Conservation (phyloP, 2,113 vertebrate species). For the Pelmatolapia mariae region DNA sequence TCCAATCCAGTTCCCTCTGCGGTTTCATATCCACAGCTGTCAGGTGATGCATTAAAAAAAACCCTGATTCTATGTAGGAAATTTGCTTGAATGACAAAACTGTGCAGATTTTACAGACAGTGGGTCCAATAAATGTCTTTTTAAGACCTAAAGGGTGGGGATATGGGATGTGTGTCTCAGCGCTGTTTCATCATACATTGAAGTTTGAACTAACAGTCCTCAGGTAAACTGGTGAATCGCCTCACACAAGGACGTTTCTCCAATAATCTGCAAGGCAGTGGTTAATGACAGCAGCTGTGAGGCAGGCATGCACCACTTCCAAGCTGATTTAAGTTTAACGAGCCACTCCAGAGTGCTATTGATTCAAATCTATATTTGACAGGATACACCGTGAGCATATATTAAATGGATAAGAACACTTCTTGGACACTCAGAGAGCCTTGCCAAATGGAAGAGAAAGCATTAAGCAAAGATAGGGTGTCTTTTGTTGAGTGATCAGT, state of each 20-base stretch:
- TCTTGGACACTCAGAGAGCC: conserved; percentile 58
- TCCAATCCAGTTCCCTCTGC: neutral
- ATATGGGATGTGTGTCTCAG: neutral
- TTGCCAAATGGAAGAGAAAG: conserved; percentile 47
- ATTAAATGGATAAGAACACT: conserved; percentile 77
- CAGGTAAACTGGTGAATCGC: conserved; percentile 57
- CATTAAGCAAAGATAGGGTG: conserved; percentile 38
- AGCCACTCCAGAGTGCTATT: conserved; percentile 78
- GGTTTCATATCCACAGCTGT: neutral
- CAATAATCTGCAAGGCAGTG: conserved; percentile 73
- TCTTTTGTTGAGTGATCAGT: conserved; percentile 54
- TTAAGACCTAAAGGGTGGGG: neutral
- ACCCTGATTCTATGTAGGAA: neutral
- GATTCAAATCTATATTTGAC: conserved; percentile 82
- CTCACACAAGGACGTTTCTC: conserved; percentile 71
- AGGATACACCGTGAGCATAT: conserved; percentile 76
- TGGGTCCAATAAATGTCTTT: neutral
- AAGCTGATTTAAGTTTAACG: conserved; percentile 81
- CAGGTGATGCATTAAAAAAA: neutral
- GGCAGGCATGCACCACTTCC: conserved; percentile 76
- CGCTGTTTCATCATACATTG: neutral
- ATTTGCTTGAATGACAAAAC: neutral
- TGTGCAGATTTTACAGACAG: neutral
- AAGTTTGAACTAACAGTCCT: conserved; percentile 27
- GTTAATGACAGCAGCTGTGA: conserved; percentile 79